These are phyloP conservation scores for Entelurus aequoreus DNA, from an alignment of 2,113 vertebrate species.

Conservation along the genomic window DNA sequence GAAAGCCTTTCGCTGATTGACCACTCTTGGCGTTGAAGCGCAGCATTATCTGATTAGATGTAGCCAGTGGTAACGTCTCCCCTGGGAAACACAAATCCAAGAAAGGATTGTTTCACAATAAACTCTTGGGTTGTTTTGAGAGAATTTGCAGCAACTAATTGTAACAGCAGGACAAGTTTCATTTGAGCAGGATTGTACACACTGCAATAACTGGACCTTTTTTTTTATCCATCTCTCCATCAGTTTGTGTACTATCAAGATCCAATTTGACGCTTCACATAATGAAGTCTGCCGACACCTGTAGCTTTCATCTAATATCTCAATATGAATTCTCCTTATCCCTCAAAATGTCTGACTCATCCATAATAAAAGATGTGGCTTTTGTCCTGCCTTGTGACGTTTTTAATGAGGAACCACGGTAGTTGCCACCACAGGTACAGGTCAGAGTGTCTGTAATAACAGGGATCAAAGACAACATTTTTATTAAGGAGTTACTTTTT, in stretches of 20 bases:
- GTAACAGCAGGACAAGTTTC: not conserved
- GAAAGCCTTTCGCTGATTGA: constrained; percentile 88
- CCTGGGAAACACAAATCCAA: constrained; percentile 67
- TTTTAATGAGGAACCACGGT: too few species aligned
- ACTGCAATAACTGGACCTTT: not conserved
- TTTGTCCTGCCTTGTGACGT: too few species aligned
- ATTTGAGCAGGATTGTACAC: not conserved
- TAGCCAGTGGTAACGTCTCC: constrained; percentile 91
- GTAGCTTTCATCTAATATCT: not conserved
- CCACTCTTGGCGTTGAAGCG: constrained; percentile 89
- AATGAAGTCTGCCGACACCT: not conserved
- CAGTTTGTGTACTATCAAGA: not conserved
- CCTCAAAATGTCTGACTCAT: not conserved
- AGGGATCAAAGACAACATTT: too few species aligned
- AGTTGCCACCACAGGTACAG: too few species aligned
- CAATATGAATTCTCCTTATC: not conserved
- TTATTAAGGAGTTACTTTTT: too few species aligned
- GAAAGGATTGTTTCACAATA: not conserved
- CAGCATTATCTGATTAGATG: constrained; percentile 93
- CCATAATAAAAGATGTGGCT: too few species aligned
- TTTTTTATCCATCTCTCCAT: too few species aligned
- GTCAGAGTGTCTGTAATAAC: too few species aligned
- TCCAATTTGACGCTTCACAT: not conserved
- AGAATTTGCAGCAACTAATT: too few species aligned
- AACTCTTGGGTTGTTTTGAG: not conserved